Conservation (phyloP, 2,113 vertebrate species). For the Catharus fuscescens region DNA sequence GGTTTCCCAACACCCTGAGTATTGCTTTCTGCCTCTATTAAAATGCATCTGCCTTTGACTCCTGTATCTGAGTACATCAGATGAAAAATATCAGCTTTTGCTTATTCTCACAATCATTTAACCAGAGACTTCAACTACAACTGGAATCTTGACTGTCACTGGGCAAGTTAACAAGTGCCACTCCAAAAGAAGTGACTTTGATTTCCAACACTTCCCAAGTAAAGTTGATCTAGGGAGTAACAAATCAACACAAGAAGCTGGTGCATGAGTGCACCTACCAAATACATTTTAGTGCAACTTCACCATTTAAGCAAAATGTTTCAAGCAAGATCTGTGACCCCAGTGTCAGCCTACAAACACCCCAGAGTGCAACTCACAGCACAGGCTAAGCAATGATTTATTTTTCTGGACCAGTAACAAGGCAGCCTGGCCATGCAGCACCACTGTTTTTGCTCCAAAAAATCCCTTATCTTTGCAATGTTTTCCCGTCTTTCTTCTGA, state of each 20-base stretch:
- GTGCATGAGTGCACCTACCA: background rate
- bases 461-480: background rate
- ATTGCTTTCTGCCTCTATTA: background rate
- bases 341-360: background rate
- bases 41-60: background rate
- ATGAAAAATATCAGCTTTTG: background rate
- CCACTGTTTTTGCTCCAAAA: background rate
- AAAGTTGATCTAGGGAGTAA: background rate
- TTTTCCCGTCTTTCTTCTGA: background rate
- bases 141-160: background rate
- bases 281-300: background rate
- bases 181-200: background rate
- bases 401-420: background rate
- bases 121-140: background rate
- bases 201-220: background rate
- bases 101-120: background rate
- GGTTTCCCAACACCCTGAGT: background rate
- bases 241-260: background rate
- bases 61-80: background rate
- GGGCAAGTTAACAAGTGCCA: background rate
- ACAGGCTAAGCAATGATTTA: background rate
- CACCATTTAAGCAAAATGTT: background rate
- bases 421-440: background rate
- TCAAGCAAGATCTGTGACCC: background rate
- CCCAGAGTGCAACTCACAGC: background rate